Percentiles rank a stretch among this genome's conserved stretches.
These are phyloP conservation scores for Barbus barbus DNA, from an alignment of 2,113 vertebrate genomes.

Conservation along the genomic window DNA sequence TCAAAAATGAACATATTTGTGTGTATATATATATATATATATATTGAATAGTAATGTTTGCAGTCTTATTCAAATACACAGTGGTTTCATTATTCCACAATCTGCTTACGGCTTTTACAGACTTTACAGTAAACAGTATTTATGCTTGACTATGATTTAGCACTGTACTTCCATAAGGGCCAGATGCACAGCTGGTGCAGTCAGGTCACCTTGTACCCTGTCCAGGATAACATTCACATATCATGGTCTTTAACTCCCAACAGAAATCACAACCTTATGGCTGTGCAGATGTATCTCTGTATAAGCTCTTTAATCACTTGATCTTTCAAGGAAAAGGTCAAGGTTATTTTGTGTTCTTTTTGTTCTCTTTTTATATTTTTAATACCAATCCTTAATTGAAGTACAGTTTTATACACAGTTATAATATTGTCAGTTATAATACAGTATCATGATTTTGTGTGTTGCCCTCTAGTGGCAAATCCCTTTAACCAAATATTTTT, in stretches of 20 bases:
- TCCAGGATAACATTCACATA: slow-evolving; percentile 25
- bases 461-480: slow-evolving; percentile 13
- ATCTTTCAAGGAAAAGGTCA: neutral
- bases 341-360: neutral
- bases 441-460: neutral
- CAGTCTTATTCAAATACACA: neutral
- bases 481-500: neutral
- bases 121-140: neutral
- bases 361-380: neutral
- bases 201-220: slow-evolving; percentile 20
- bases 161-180: neutral
- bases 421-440: neutral
- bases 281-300: slow-evolving; percentile 22
- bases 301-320: neutral
- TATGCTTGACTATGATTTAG: neutral
- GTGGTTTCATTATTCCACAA: neutral
- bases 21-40: too few relatives aligned
- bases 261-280: slow-evolving; percentile 23
- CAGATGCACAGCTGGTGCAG: slow-evolving; percentile 9
- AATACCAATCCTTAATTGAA: too few relatives aligned
- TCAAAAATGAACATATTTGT: neutral
- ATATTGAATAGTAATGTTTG: neutral
- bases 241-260: neutral
- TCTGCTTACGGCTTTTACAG: neutral
- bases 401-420: neutral